Evolutionary conservation across 2,888 invertebrate genomes (phyloP).

Genomic region (Romanomermis culicivorax): DNA sequence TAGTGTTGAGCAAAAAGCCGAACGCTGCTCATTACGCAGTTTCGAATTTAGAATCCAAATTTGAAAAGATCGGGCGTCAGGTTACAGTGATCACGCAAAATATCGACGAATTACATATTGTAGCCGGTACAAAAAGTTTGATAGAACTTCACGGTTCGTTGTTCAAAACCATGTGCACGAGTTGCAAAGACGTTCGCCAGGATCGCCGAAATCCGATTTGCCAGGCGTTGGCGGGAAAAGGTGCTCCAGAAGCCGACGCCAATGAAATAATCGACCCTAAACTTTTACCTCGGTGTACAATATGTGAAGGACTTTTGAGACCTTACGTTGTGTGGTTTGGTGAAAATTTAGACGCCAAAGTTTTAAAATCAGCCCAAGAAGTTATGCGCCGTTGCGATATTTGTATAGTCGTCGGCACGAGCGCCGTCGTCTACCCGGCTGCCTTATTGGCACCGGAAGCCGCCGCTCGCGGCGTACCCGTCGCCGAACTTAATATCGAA

Average conservation of each 20-base stretch:
- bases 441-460: constrained; percentile 61
- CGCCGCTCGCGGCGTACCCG: constrained; percentile 47
- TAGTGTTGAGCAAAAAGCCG: constrained; percentile 44
- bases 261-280: too few relatives aligned
- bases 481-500: constrained; percentile 51
- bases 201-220: constrained; percentile 58
- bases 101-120: constrained; percentile 42
- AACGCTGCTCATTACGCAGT: constrained; percentile 44
- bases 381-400: constrained; percentile 50
- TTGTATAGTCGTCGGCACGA: constrained; percentile 61
- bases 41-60: constrained; percentile 43
- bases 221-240: constrained; percentile 43
- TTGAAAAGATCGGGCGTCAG: constrained; percentile 34
- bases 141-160: constrained; percentile 44
- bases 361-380: constrained; percentile 42
- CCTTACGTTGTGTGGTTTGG: constrained; percentile 76
- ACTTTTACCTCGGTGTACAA: too few relatives aligned
- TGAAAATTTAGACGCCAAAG: constrained; percentile 44
- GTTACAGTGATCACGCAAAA: constrained; percentile 43
- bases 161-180: constrained; percentile 46
- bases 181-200: constrained; percentile 42
- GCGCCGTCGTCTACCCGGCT: constrained; percentile 64
- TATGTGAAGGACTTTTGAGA: constrained; percentile 47
- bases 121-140: constrained; percentile 40
- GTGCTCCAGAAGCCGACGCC: constrained; percentile 21